phyloP scores from a whole-genome alignment of 2,888 invertebrate species.

The Leptopterna dolabrata region DNA sequence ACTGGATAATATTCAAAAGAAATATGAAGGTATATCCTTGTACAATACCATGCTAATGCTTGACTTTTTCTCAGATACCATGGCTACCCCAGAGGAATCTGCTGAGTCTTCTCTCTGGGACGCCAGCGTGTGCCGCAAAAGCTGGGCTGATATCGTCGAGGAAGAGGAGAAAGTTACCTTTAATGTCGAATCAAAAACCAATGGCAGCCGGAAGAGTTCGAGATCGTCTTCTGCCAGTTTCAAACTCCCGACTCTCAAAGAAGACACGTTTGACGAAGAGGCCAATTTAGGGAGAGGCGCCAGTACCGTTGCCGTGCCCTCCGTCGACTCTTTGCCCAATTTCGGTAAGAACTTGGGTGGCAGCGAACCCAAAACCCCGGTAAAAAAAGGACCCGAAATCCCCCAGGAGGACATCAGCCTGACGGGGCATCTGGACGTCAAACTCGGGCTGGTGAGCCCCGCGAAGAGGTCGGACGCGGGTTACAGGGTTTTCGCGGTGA shows the following conservation, averaged over 20 bases:
- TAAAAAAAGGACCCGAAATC: slow-evolving; percentile 17
- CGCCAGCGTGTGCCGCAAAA: slow-evolving; percentile 66
- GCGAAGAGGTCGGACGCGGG: neutral
- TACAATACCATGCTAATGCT: too few relatives aligned
- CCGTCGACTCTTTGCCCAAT: slow-evolving; percentile 39
- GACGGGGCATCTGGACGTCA: slow-evolving; percentile 61
- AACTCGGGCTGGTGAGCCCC: slow-evolving; percentile 62
- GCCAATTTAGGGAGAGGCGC: slow-evolving; percentile 18
- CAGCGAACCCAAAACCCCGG: slow-evolving; percentile 2
- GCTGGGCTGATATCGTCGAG: slow-evolving; percentile 61
- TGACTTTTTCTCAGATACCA: neutral
- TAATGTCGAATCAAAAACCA: neutral
- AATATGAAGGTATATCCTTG: too few relatives aligned
- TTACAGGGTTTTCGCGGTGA: neutral
- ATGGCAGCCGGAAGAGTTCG: neutral
- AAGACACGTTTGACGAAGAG: slow-evolving; percentile 14
- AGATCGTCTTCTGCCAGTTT: neutral
- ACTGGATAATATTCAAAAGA: too few relatives aligned
- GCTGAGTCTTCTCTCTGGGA: slow-evolving; percentile 55
- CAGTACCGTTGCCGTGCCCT: neutral
- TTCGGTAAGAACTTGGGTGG: neutral
- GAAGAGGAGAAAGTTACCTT: slow-evolving; percentile 42
- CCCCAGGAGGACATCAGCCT: slow-evolving; percentile 63
- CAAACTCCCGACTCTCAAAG: neutral
- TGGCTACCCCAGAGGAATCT: slow-evolving; percentile 42